Conservation (phyloP, 2,113 vertebrate species). For the Otocyon megalotis region DNA sequence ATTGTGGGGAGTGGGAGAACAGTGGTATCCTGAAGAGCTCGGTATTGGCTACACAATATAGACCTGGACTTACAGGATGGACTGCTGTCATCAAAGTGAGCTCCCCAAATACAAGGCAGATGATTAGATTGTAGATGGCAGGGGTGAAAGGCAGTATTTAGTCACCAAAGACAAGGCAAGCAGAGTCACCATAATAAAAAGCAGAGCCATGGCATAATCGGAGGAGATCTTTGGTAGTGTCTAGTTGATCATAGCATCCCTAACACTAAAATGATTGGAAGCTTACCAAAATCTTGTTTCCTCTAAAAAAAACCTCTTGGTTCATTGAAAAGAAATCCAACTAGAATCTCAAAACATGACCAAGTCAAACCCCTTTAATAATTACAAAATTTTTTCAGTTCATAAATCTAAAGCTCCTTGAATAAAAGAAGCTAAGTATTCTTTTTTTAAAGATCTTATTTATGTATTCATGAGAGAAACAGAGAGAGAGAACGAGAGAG, state of each 20-base stretch:
- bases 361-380: background rate
- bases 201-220: background rate
- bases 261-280: background rate
- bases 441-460: no score
- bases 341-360: background rate
- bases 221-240: background rate
- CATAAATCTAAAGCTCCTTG: background rate
- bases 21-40: background rate
- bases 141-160: background rate
- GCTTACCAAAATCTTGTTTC: background rate
- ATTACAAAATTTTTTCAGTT: background rate
- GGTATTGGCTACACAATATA: background rate
- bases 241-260: background rate
- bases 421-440: background rate
- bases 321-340: background rate
- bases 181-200: background rate
- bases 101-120: background rate
- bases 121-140: no score
- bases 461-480: no score
- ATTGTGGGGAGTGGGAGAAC: no score
- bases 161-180: background rate
- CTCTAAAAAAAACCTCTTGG: background rate
- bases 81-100: background rate
- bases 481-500: no score
- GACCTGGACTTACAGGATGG: background rate